Evolutionary conservation across 2,113 vertebrate genomes (phyloP).

Genomic region (Pseudolaguvia tuberculata): DNA sequence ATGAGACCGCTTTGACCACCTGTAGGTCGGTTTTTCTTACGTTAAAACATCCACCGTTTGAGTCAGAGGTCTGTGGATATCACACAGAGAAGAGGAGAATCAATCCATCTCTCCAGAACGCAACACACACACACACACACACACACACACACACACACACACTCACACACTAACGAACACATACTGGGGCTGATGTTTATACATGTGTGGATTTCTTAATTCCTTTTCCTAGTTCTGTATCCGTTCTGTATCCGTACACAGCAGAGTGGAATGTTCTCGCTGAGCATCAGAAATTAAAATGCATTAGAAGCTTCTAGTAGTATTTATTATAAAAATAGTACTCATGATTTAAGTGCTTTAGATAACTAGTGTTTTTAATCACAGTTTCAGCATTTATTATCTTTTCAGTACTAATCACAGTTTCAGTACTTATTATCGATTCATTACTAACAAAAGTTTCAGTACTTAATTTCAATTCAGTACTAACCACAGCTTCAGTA

Average conservation of each 20-base stretch:
- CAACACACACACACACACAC: too few species aligned
- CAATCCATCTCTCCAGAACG: conserved; percentile 25
- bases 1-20: conserved; percentile 40
- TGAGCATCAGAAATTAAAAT: neutral
- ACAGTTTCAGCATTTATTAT: too few species aligned
- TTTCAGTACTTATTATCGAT: too few species aligned
- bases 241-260: neutral
- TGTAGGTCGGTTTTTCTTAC: conserved; percentile 3
- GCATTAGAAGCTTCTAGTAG: too few species aligned
- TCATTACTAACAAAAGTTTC: too few species aligned
- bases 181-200: conserved; percentile 18
- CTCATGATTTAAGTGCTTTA: too few species aligned
- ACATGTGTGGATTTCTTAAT: conserved; percentile 5
- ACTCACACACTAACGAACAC: too few species aligned
- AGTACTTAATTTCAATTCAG: too few species aligned
- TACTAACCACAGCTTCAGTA: too few species aligned
- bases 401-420: too few species aligned
- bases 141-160: conserved; percentile 23
- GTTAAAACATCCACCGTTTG: conserved; percentile 18
- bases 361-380: too few species aligned
- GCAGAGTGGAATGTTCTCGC: neutral
- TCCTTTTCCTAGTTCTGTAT: conserved; percentile 20
- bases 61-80: conserved; percentile 24
- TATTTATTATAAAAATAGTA: too few species aligned
- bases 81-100: conserved; percentile 27